A percentile compares a stretch with the other conserved stretches of the same genome.
Conservation (phyloP, 2,888 invertebrate genomes). For the Cephus pulcher region DNA sequence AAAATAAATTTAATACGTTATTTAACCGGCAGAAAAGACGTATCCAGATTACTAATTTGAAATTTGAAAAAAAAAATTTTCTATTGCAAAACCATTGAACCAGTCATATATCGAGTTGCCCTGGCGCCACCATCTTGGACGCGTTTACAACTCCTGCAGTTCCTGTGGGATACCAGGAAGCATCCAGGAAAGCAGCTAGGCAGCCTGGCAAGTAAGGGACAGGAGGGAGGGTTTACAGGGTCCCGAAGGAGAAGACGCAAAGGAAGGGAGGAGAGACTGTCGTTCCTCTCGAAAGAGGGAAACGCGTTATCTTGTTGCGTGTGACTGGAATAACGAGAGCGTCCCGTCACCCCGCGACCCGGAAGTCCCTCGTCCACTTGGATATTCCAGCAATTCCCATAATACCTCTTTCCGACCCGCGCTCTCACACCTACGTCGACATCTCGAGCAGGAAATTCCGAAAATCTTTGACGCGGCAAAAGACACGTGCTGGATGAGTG, state of each 20-base stretch:
- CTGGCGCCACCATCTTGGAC: not conserved
- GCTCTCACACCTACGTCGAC: not conserved
- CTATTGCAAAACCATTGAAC: not conserved
- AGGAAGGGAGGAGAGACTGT: conserved; percentile 39
- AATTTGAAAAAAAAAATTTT: not conserved
- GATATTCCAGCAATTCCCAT: not conserved
- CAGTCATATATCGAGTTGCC: not conserved
- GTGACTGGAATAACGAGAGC: conserved; percentile 58
- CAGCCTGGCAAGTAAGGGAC: conserved; percentile 34
- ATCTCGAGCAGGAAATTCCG: not conserved
- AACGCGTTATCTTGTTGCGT: conserved; percentile 48
- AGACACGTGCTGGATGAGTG: too few species aligned
- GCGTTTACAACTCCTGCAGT: not conserved
- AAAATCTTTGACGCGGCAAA: too few species aligned
- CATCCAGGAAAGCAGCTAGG: conserved; percentile 5
- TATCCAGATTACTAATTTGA: not conserved
- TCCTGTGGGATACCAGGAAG: not conserved
- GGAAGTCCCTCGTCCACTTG: not conserved
- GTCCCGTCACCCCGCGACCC: not conserved
- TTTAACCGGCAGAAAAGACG: too few species aligned
- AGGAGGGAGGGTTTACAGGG: conserved; percentile 50
- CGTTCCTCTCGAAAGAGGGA: conserved; percentile 37
- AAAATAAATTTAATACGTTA: not conserved
- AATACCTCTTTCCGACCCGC: not conserved
- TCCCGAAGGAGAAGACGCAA: conserved; percentile 51